Evolutionary conservation across 2,888 invertebrate genomes (phyloP), one percentile per base, ranked within the genome.

Genomic region (Drosophila pseudotakahashii): DNA sequence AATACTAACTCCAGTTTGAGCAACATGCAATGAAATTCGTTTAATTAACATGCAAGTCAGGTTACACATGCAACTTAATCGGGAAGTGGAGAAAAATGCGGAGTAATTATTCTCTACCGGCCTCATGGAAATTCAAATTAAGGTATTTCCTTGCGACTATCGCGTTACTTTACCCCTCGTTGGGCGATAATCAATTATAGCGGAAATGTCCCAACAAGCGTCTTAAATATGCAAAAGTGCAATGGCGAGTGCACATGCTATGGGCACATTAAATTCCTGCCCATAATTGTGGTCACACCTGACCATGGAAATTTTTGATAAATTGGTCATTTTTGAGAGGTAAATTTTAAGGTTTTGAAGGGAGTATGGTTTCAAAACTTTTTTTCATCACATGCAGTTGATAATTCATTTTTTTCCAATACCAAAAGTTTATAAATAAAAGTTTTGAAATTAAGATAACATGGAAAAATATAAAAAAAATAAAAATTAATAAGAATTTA

Each of bases 191-290:
- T 68, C 51, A 77, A 80, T 66, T 61, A 50, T 42, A 72, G 26
- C 78, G 84, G 84, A 81, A 81, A 87, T 78, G 64, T 73, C 58
- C 59, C 78, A 73, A 69, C 78, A 78, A 74, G 66, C 66, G 54
- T 50, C 41, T 73, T 81, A 68, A 84, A 73, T 73, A 50, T 50
- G 60, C 51, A 16, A 34, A 52, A 7, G 34, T 14, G 9, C 58
- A 66, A 80, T 39, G 69, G 57, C 51, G 16, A 0, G 16, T 4
- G 14, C 23, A 55, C 73, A 81, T 64, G 84, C 78, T 11, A 73
- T 7, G n/a, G n/a, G 16, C 13, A 13, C 36, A 54, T 72, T 53
- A 48, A 45, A 34, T 7, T 16, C 10, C n/a, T 26, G 7, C 36
- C 39, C 32, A 36, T 58, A 36, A 58, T 23, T 32, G 63, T 48